A percentile compares a stretch with the other conserved stretches of the same genome.
These are phyloP conservation scores for Dinocampus coccinellae DNA, from an alignment of 2,888 invertebrate species.

Conservation along the genomic window DNA sequence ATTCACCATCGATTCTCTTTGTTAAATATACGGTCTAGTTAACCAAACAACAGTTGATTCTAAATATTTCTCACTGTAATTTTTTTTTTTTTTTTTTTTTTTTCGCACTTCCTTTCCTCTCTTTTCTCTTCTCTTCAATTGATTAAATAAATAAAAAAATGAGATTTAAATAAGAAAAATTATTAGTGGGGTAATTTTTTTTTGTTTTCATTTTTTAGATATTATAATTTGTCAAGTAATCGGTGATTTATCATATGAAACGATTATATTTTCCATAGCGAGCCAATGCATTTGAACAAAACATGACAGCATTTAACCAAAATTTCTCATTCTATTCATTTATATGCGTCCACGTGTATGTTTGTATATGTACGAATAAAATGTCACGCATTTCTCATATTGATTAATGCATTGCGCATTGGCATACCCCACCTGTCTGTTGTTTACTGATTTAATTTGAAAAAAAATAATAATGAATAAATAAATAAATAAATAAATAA, in stretches of 20 bases:
- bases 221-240: constrained; percentile 45
- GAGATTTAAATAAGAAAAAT: no score
- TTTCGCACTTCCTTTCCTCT: no score
- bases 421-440: neutral
- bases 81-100: neutral
- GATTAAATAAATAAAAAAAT: no score
- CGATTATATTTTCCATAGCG: constrained; percentile 1
- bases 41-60: neutral
- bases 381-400: constrained; percentile 17
- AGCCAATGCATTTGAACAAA: neutral
- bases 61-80: neutral
- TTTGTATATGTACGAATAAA: neutral
- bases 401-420: constrained; percentile 6
- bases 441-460: neutral
- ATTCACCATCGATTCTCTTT: constrained; percentile 31
- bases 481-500: neutral
- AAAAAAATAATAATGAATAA: neutral
- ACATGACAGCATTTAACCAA: neutral
- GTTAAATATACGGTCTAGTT: neutral
- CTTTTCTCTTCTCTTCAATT: no score
- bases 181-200: no score
- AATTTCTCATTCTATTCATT: neutral
- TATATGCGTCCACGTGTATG: no score
- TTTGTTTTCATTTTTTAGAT: no score
- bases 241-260: constrained; percentile 16